Evolutionary conservation across 1,140 invertebrate species (phyloP).

Genomic region (Bombus huntii): DNA sequence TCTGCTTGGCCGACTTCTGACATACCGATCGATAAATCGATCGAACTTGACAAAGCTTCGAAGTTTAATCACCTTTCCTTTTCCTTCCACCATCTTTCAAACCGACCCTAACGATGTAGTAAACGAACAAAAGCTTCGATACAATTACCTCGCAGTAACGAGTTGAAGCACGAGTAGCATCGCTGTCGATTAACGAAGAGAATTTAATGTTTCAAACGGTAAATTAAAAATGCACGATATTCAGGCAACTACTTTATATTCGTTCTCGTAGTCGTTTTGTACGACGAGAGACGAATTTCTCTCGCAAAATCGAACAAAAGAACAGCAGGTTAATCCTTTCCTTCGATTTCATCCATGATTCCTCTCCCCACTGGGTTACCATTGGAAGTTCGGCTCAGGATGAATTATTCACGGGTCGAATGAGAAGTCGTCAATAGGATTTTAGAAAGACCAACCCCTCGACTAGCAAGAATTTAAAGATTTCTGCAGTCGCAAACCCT

Average conservation of each 20-base stretch:
- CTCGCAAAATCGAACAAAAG: not conserved
- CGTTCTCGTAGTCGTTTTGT: not conserved
- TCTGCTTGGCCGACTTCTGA: not conserved
- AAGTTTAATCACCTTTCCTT: constrained; percentile 43
- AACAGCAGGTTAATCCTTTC: not conserved
- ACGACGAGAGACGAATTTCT: too few species aligned
- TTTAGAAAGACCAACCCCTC: not conserved
- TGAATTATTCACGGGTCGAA: constrained; percentile 44
- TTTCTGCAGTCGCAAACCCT: not conserved
- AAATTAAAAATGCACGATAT: not conserved
- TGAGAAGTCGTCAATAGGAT: constrained; percentile 26
- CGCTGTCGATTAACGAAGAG: not conserved
- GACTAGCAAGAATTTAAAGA: not conserved
- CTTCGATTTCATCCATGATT: not conserved
- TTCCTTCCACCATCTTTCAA: not conserved
- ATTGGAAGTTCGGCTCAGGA: not conserved
- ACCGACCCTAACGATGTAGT: not conserved
- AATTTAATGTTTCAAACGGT: not conserved
- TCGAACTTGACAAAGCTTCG: not conserved
- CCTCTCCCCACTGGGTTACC: not conserved
- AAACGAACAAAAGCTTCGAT: not conserved
- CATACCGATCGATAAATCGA: not conserved
- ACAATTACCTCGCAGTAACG: not conserved
- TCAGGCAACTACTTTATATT: not conserved
- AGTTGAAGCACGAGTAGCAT: not conserved